A percentile compares a stretch with the other conserved stretches of the same genome.
Evolutionary conservation across 1,140 invertebrate species (phyloP).

Genomic region (Mercenaria mercenaria): DNA sequence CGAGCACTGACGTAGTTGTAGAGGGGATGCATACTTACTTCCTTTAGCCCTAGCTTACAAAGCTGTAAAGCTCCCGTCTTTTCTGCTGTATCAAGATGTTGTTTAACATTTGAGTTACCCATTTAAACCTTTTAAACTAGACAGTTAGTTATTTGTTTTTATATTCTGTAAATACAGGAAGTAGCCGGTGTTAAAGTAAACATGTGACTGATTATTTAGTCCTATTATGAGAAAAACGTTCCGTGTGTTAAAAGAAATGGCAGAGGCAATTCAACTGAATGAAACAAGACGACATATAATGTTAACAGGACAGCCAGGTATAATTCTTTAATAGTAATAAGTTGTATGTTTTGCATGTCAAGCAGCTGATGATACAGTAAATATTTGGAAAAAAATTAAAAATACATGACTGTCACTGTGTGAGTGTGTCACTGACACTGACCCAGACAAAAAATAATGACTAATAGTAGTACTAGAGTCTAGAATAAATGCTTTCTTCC

Average conservation of each 20-base stretch:
- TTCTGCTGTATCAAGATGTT: conserved; percentile 96
- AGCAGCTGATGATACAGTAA: no score
- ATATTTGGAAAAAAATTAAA: no score
- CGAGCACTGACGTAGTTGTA: no score
- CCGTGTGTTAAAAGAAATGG: conserved; percentile 25
- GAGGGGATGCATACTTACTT: no score
- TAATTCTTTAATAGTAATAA: not conserved
- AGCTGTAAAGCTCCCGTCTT: conserved; percentile 97
- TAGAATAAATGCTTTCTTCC: no score
- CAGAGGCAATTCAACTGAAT: conserved; percentile 50
- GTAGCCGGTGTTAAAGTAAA: conserved; percentile 48
- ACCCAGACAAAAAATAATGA: no score
- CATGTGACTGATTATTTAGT: not conserved
- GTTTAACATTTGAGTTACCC: conserved; percentile 94
- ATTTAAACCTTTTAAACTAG: conserved; percentile 87
- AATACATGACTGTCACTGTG: no score
- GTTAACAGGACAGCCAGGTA: conserved; percentile 60
- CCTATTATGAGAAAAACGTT: not conserved
- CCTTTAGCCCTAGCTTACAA: conserved; percentile 92
- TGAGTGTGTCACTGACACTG: no score
- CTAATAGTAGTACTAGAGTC: no score
- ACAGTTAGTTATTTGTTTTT: not conserved
- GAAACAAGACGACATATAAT: conserved; percentile 47
- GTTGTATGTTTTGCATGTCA: no score
- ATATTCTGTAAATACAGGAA: conserved; percentile 21